Evolutionary conservation across 2,888 invertebrate species (phyloP), one percentile per base, ranked within the genome.

Genomic region (Therioaphis trifolii): DNA sequence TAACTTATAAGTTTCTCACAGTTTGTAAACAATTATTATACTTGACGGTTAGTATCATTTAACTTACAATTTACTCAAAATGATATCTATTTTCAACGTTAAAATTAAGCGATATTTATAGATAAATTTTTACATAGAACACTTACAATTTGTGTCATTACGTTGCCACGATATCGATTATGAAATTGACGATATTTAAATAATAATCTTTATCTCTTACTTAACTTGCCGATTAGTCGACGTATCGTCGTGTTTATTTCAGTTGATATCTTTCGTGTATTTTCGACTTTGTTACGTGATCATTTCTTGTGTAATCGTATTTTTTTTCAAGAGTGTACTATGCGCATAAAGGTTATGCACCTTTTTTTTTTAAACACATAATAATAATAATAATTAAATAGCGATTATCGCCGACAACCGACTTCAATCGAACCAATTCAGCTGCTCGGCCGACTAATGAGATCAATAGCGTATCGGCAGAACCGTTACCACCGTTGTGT

Each of bases 251-350:
- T 58, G 9, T 24, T 58, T n/a, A n/a, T 21, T 58, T 21, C 9
- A 24, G 12, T 58, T 2, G 12, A 58, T 14, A 15, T 71, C 55
- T 55, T 74, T 55, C 14, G 14, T 21, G 18, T 35, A 74, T 35
- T 21, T n/a, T 15, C 9, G 21, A 74, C 21, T 52, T 35, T 4
- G 52, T 74, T 74, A 74, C 72, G 21, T 74, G 52, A 74, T 21
- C 46, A 71, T 46, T 49, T 27, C 52, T 74, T 55, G 21, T 74
- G 46, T 71, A 71, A 71, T 71, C 71, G 12, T 46, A 71, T 49
- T 14, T 46, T 71, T 74, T 74, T 27, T 4, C 9, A 55, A 9
- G 14, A 14, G 21, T 55, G 7, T 35, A 7, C 35, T 55, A 35
- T 4, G 27, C 40, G 24, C 27, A 29, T 14, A 55, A 4, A 40